Evolutionary conservation across 2,113 vertebrate species (phyloP).

Genomic region (Epinephelus fuscoguttatus): DNA sequence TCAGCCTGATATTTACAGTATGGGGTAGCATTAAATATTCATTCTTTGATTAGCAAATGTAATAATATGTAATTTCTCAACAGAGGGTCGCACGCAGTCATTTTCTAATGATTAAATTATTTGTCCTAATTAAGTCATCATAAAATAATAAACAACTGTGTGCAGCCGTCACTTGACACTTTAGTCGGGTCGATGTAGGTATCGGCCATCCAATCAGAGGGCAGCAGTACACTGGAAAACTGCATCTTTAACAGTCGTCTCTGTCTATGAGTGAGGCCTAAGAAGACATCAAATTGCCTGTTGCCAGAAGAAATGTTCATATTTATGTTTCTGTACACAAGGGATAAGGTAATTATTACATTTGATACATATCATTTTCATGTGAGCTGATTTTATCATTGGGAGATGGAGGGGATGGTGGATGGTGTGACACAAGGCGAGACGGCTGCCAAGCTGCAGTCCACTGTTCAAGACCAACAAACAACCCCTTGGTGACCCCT

Average conservation of each 20-base stretch:
- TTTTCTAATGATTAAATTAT: constrained; percentile 47
- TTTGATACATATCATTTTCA: no score
- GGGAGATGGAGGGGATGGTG: no score
- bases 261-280: not conserved
- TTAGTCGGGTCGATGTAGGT: not conserved
- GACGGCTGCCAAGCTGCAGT: no score
- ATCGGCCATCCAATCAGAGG: not conserved
- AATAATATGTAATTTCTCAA: constrained; percentile 47
- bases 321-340: no score
- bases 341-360: no score
- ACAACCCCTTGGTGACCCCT: no score
- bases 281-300: no score
- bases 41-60: constrained; percentile 36
- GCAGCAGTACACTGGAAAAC: not conserved
- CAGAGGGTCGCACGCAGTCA: constrained; percentile 5
- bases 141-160: constrained; percentile 21
- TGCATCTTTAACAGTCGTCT: not conserved
- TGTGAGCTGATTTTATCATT: no score
- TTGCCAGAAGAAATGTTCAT: no score
- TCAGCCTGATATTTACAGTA: constrained; percentile 32
- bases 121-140: constrained; percentile 58
- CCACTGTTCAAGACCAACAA: no score
- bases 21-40: constrained; percentile 30
- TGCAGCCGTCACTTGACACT: not conserved
- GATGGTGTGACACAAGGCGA: no score